These are phyloP conservation scores for Euglossa dilemma DNA, from an alignment of 1,140 invertebrate genomes.

Conservation along the genomic window DNA sequence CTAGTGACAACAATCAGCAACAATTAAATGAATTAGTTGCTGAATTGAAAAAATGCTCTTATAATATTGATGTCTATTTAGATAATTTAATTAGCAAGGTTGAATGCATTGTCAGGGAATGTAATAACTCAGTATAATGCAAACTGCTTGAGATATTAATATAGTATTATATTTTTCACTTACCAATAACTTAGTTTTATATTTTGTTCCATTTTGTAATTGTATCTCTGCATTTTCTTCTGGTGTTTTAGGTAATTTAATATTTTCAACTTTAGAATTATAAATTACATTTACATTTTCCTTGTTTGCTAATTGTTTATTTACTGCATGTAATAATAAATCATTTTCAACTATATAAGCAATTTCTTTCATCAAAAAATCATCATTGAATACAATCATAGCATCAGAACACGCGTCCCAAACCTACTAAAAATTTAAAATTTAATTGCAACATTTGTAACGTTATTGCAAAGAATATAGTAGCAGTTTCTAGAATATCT, in stretches of 20 bases:
- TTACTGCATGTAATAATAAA: constrained; percentile 90
- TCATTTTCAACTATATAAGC: constrained; percentile 98
- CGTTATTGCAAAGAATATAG: constrained; percentile 6
- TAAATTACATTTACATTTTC: constrained; percentile 78
- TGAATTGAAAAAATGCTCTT: constrained; percentile 74
- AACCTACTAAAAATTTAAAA: constrained; percentile 84
- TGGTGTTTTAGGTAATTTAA: constrained; percentile 64
- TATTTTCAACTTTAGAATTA: constrained; percentile 73
- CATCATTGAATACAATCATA: constrained; percentile 91
- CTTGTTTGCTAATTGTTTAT: constrained; percentile 81
- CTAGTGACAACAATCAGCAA: constrained; percentile 64
- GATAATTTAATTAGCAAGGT: constrained; percentile 70
- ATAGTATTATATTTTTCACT: constrained; percentile 53
- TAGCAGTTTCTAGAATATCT: background rate
- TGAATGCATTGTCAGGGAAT: constrained; percentile 69
- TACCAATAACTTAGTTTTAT: constrained; percentile 76
- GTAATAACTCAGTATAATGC: background rate
- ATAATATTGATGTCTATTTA: constrained; percentile 69
- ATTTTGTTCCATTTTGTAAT: constrained; percentile 73
- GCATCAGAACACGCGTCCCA: constrained; percentile 96
- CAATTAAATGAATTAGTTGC: constrained; percentile 69
- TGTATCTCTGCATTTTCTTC: constrained; percentile 65
- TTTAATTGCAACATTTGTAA: constrained; percentile 40
- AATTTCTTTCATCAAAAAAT: constrained; percentile 87
- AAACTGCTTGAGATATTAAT: background rate